Evolutionary conservation across 1,140 invertebrate genomes (phyloP).

Genomic region (Yoshiicerus persimilis): DNA sequence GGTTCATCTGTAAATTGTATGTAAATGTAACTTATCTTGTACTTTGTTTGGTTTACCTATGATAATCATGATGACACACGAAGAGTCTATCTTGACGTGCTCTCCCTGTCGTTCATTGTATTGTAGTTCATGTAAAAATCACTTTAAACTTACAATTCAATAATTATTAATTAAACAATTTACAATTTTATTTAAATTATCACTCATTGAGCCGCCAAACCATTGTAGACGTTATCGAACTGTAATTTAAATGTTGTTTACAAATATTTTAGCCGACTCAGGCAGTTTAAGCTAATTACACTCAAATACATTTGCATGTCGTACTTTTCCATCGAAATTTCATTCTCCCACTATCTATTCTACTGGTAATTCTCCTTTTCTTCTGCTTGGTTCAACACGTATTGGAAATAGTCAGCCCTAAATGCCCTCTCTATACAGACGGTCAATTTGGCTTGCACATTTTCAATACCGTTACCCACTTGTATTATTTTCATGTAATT

Average conservation of each 20-base stretch:
- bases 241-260: conserved; percentile 14
- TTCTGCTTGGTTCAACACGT: not conserved
- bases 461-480: not conserved
- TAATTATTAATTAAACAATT: not conserved
- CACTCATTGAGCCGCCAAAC: not conserved
- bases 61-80: not conserved
- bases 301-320: not conserved
- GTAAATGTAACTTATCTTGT: not conserved
- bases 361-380: not conserved
- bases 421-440: not conserved
- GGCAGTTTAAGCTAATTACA: conserved; percentile 4
- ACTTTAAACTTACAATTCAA: not conserved
- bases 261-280: conserved; percentile 15
- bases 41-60: not conserved
- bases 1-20: not conserved
- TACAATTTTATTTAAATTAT: not conserved
- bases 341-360: no score
- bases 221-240: not conserved
- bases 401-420: not conserved
- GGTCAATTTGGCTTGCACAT: not conserved
- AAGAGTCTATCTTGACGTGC: not conserved
- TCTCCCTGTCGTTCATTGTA: not conserved
- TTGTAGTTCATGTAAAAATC: not conserved
- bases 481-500: not conserved
- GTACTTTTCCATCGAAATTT: no score